Conservation (phyloP, 2,113 vertebrate genomes). For the Heptranchias perlo region DNA sequence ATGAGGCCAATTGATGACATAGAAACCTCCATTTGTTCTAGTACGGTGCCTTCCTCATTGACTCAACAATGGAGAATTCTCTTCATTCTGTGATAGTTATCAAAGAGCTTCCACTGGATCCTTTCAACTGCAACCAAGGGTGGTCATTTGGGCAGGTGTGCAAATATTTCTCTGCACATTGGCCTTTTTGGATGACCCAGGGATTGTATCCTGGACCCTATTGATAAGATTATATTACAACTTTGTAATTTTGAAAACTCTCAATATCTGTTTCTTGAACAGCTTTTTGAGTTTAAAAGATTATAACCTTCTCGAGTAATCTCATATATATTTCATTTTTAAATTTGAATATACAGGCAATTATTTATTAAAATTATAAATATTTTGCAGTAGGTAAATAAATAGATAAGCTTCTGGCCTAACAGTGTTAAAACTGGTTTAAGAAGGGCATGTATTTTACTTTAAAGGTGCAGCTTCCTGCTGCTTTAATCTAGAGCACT, state of each 20-base stretch:
- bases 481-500: neutral
- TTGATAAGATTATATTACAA: neutral
- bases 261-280: neutral
- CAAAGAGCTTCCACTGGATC: neutral
- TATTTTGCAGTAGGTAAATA: neutral
- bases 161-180: neutral
- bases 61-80: neutral
- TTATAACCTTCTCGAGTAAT: neutral
- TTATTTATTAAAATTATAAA: neutral
- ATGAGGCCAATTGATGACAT: neutral
- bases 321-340: neutral
- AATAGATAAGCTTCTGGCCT: neutral
- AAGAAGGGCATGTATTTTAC: neutral
- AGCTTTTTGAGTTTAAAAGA: neutral
- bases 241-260: neutral
- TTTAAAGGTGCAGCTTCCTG: neutral
- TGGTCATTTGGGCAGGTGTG: neutral
- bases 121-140: neutral
- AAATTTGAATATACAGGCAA: neutral
- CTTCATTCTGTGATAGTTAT: neutral
- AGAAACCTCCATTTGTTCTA: neutral
- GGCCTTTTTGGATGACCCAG: neutral
- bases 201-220: neutral
- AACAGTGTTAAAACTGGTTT: neutral
- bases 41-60: neutral